A percentile compares a stretch with the other conserved stretches of the same genome.
These are phyloP conservation scores for Phrynocephalus vlangalii DNA, from an alignment of 2,797 vertebrate genomes.

Conservation along the genomic window DNA sequence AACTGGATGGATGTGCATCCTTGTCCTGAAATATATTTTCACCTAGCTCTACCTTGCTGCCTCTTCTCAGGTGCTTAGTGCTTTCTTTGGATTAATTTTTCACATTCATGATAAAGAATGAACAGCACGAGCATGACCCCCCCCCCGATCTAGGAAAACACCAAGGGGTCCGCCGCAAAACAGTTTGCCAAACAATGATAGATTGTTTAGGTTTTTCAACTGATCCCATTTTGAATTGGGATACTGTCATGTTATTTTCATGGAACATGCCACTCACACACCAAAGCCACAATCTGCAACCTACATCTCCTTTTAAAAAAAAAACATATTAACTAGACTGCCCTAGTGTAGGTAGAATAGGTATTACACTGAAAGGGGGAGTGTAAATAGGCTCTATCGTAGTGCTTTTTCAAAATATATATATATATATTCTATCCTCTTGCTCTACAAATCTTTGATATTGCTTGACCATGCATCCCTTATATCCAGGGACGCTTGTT, in stretches of 20 bases:
- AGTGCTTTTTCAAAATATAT: too few relatives aligned
- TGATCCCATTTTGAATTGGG: conserved; percentile 70
- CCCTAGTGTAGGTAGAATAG: too few relatives aligned
- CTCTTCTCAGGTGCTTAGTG: conserved; percentile 68
- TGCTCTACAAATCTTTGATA: not conserved
- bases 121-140: conserved; percentile 78
- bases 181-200: conserved; percentile 63
- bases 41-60: conserved; percentile 60
- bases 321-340: too few relatives aligned
- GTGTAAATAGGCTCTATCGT: too few relatives aligned
- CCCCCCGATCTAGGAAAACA: conserved; percentile 16
- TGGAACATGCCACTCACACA: conserved; percentile 69
- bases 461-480: conserved; percentile 18
- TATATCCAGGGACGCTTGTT: not conserved
- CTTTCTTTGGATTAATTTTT: conserved; percentile 75
- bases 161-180: conserved; percentile 61
- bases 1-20: conserved; percentile 2
- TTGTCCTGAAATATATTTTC: conserved; percentile 68
- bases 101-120: conserved; percentile 77
- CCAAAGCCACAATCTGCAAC: conserved; percentile 46
- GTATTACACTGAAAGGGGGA: too few relatives aligned
- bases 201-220: conserved; percentile 64
- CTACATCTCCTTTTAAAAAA: too few relatives aligned
- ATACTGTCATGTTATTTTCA: conserved; percentile 65
- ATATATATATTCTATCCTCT: too few relatives aligned